Evolutionary conservation across 35 echinoderm and acorn worm genomes (phyloP), one percentile per base, ranked within the genome.

Genomic region (Heliocidaris erythrogramma): DNA sequence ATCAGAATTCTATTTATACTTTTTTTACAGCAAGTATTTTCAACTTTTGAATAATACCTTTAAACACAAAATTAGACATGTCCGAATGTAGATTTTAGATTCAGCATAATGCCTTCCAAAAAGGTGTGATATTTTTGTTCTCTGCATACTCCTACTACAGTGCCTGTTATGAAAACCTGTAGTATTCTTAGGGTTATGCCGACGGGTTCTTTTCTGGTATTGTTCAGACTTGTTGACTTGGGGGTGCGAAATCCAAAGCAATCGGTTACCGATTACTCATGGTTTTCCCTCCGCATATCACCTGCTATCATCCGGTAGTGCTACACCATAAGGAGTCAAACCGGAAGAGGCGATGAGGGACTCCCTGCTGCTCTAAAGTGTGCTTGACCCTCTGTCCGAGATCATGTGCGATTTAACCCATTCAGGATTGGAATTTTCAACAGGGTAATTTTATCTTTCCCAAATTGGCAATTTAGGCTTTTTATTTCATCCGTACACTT

Each of bases 281-380:
- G 65, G 65, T 27, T 78, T 78, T 78, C 65, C 52, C 65, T 78
- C 65, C 5, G 65, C 65, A 29, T 78, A 27, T 78, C 65, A 78
- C 65, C 65, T 78, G 65, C 65, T n/a, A 78, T 78, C 65, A n/a
- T 78, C 65, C 65, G 65, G 65, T n/a, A 78, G 65, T 78, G 27
- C 65, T 18, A 78, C 65, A n/a, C 65, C 65, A n/a, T 18, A 21
- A 78, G 65, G 18, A 78, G 65, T 78, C 65, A 78, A 78, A 78
- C 65, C 65, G 65, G 65, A 78, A 78, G 65, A 78, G 65, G 65
- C n/a, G 18, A 24, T 78, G 65, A 21, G 7, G 7, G 65, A 78
- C 65, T 21, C 61, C 61, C 65, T 78, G 65, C 27, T 5, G 65
- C 21, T n/a, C 8, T 18, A 78, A 78, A 78, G 65, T 78, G 65